A percentile compares a stretch with the other conserved stretches of the same genome.
Evolutionary conservation across 92 coral and sea anemone genomes (phyloP).

Genomic region (Diadumene lineata): DNA sequence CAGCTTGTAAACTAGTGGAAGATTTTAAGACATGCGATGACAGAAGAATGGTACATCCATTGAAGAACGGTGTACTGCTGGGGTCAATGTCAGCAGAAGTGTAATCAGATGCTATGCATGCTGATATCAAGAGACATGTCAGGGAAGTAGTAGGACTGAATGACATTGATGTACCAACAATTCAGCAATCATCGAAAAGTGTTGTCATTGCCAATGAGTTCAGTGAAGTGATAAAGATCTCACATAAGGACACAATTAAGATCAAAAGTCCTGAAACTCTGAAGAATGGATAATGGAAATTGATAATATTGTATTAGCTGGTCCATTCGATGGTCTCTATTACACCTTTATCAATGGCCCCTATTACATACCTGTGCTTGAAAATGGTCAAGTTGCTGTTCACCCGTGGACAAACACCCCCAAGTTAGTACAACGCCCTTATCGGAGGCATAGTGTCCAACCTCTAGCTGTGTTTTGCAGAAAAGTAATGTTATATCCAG

Average conservation of each 20-base stretch:
- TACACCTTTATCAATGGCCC: constrained; percentile 53
- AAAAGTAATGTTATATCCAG: constrained; percentile 66
- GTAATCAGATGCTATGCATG: background rate
- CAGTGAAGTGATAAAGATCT: constrained; percentile 31
- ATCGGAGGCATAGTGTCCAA: constrained; percentile 48
- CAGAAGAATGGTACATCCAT: constrained; percentile 12
- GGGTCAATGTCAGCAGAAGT: constrained; percentile 19
- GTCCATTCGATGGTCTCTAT: constrained; percentile 33
- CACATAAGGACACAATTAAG: constrained; percentile 19
- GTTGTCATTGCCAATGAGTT: constrained; percentile 27
- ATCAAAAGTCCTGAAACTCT: constrained; percentile 12
- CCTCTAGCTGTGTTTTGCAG: constrained; percentile 41
- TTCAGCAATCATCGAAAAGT: constrained; percentile 13
- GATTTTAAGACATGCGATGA: constrained; percentile 1
- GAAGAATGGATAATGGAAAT: constrained; percentile 55
- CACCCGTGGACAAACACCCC: constrained; percentile 63
- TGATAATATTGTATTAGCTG: constrained; percentile 19
- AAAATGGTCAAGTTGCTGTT: constrained; percentile 26
- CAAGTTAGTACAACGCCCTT: constrained; percentile 32
- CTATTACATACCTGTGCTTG: constrained; percentile 47
- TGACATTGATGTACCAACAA: constrained; percentile 14
- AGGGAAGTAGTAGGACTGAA: constrained; percentile 7
- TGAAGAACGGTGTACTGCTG: constrained; percentile 31
- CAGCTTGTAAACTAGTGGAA: constrained; percentile 19
- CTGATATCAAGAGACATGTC: constrained; percentile 33